Base-by-base conservation (phyloP, 2,113 vertebrate species). In the Crotalus helleri region DNA sequence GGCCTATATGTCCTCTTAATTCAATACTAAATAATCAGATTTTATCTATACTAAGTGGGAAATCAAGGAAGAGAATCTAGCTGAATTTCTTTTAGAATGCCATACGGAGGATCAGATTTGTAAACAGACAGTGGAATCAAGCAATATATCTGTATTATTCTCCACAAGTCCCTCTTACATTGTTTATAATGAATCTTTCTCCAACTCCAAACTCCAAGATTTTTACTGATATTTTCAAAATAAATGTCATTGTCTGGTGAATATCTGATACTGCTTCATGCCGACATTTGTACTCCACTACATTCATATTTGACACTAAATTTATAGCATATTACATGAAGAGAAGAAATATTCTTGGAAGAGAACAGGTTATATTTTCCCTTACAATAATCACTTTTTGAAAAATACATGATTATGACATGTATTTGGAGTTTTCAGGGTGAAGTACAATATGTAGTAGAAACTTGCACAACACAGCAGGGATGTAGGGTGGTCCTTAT, bases 111-210 rank as follows among this genome's bases (percentile, higher is more conserved):
- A 87, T n/a, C 61, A 93, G 46, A 85, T 93, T 87, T 93, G 57
- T 64, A 87, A 91, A 93, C 55, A 87, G 89, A 44, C 64, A 90
- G 58, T 59, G 19, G n/a, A n/a, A 81, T 85, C 58, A 93, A 87
- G n/a, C n/a, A 53, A 5, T 13, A 61, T 90, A 86, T 90, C 64
- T 44, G 12, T 39, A 19, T 51, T 54, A 15, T 11, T 64, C 21
- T 87, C 46, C 15, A 46, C 51, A 58, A 87, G 69, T 24, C 49
- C 51, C 29, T 61, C 15, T 46, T 49, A 57, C 19, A 90, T 4
- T 39, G 8, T 29, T 46, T 24, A 24, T 44, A 86, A 61, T n/a
- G 12, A 64, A 86, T 61, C 44, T 51, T 59, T 29, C 46, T 51
- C 21, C 26, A 44, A 44, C 44, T 44, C 44, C 44, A 44, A 44